Percentiles rank a stretch among this genome's conserved stretches.
phyloP scores from a whole-genome alignment of 2,888 invertebrate species.

The Phengaris alcon region DNA sequence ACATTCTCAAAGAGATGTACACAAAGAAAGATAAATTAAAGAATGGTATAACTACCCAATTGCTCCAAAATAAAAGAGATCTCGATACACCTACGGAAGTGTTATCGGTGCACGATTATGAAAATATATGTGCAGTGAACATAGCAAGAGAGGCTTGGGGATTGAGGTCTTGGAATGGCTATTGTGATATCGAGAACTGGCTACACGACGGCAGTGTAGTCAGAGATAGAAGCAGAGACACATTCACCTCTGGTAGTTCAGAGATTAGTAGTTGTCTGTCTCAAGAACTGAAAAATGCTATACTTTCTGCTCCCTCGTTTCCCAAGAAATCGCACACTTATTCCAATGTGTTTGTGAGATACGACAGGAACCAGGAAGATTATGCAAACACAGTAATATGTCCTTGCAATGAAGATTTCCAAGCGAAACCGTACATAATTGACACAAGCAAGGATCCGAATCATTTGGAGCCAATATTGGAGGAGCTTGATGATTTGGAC shows the following conservation, averaged over 20 bases:
- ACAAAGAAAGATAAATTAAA: slow-evolving; percentile 71
- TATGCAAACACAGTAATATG: slow-evolving; percentile 77
- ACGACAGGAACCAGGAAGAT: slow-evolving; percentile 70
- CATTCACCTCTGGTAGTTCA: slow-evolving; percentile 79
- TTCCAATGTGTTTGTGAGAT: slow-evolving; percentile 71
- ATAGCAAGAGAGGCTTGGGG: slow-evolving; percentile 83
- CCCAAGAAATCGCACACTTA: slow-evolving; percentile 69
- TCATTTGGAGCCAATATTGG: slow-evolving; percentile 76
- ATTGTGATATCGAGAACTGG: slow-evolving; percentile 82
- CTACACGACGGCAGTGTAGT: slow-evolving; percentile 81
- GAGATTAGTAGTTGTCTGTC: slow-evolving; percentile 75
- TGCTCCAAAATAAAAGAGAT: slow-evolving; percentile 67
- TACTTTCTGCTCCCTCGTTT: slow-evolving; percentile 67
- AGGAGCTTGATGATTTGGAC: slow-evolving; percentile 79
- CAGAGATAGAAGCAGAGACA: slow-evolving; percentile 78
- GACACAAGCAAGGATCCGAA: slow-evolving; percentile 74
- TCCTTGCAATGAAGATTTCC: slow-evolving; percentile 69
- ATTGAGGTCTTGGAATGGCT: slow-evolving; percentile 82
- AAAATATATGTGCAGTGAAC: slow-evolving; percentile 82
- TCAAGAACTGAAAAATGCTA: slow-evolving; percentile 68
- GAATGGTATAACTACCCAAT: slow-evolving; percentile 53
- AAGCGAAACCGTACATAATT: slow-evolving; percentile 78
- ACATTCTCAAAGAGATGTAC: slow-evolving; percentile 76
- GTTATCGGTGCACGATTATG: slow-evolving; percentile 82
- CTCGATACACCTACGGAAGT: slow-evolving; percentile 78